A percentile compares a stretch with the other conserved stretches of the same genome.
phyloP scores from a whole-genome alignment of 2,888 invertebrate species.

The Sericinus montela region DNA sequence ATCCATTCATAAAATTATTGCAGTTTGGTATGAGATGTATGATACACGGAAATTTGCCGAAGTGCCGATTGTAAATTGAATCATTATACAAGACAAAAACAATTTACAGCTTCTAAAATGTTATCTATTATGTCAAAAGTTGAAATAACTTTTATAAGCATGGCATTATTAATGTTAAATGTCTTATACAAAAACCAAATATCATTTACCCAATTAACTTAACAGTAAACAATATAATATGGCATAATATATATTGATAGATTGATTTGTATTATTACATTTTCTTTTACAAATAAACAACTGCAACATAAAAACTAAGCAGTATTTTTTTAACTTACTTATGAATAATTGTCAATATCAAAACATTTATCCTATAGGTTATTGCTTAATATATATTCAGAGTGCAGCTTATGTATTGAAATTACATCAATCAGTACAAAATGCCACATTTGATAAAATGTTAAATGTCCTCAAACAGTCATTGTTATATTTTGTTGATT shows the following conservation, averaged over 20 bases:
- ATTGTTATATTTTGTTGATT: conserved; percentile 62
- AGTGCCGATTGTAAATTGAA: conserved; percentile 60
- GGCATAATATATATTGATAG: conserved; percentile 75
- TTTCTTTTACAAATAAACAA: conserved; percentile 73
- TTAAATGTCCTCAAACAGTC: conserved; percentile 60
- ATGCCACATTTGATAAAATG: conserved; percentile 62
- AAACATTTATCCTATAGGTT: conserved; percentile 77
- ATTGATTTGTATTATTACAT: conserved; percentile 70
- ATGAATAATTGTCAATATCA: conserved; percentile 77
- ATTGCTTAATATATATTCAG: conserved; percentile 73
- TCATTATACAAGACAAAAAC: conserved; percentile 45
- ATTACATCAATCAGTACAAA: conserved; percentile 74
- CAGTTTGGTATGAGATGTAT: conserved; percentile 70
- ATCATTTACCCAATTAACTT: conserved; percentile 63
- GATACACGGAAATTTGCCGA: conserved; percentile 69
- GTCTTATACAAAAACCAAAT: conserved; percentile 41
- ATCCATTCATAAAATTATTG: conserved; percentile 64
- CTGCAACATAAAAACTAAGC: conserved; percentile 76
- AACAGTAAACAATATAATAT: conserved; percentile 75
- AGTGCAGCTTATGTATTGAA: conserved; percentile 66
- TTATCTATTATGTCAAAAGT: conserved; percentile 41
- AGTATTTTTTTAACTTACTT: conserved; percentile 72
- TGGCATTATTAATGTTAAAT: conserved; percentile 48
- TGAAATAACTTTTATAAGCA: conserved; percentile 50
- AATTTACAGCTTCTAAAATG: conserved; percentile 57